phyloP scores from a whole-genome alignment of 2,113 vertebrate genomes.

The Martes martes region DNA sequence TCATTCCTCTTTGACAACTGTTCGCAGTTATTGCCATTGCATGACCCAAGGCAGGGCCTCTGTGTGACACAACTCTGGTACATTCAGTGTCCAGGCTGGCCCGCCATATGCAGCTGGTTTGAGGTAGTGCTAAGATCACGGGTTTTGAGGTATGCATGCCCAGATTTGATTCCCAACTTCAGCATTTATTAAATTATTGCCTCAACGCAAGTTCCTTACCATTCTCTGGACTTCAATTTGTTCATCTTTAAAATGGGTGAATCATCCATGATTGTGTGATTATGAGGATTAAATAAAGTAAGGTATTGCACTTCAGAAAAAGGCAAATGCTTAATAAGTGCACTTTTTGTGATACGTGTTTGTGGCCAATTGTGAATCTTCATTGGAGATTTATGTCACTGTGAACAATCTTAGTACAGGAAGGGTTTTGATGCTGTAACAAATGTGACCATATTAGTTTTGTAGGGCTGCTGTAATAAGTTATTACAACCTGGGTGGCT shows the following conservation, averaged over 20 bases:
- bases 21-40: not conserved
- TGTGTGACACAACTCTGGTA: rapidly evolving
- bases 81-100: too few relatives aligned
- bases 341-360: not conserved
- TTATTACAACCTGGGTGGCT: not conserved
- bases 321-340: not conserved
- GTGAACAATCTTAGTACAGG: not conserved
- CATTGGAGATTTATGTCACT: not conserved
- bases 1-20: not conserved
- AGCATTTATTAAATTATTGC: not conserved
- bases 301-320: not conserved
- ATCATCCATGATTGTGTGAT: not conserved
- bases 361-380: not conserved
- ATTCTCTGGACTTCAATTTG: not conserved
- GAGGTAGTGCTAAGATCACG: not conserved
- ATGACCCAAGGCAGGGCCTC: not conserved
- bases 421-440: too few relatives aligned
- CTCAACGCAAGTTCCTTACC: not conserved
- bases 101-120: rapidly evolving
- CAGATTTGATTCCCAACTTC: not conserved
- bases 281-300: not conserved
- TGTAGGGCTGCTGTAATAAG: not conserved
- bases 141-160: rapidly evolving
- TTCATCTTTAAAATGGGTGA: not conserved
- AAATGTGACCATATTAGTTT: not conserved